Evolutionary conservation across 2,797 vertebrate genomes (phyloP), one percentile per base, ranked within the genome.

Genomic region (Ammospiza maritima): DNA sequence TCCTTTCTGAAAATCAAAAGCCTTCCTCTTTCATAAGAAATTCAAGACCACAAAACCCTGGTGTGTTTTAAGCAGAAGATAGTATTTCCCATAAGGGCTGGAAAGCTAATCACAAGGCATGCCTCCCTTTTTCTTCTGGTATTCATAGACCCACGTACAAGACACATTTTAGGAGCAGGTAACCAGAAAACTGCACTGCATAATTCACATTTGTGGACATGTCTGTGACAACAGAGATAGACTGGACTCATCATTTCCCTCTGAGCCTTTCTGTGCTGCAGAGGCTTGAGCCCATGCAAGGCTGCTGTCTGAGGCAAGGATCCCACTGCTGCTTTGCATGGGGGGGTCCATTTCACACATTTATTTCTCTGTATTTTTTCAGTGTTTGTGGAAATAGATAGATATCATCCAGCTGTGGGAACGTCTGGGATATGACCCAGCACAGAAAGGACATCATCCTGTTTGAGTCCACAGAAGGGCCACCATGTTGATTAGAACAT

Each of bases 231-330:
- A 6, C 0, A 11, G 26, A 58, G 21, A 25, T 13, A 62, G 47
- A 12, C 26, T 3, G 26, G n/a, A 32, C 29, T 67, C 0, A 0
- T 16, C 3, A 16, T 23, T 42, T 75, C 27, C 47, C n/a, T 61
- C 56, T 78, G 40, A 85, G 58, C 32, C 19, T 48, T 70, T 69
- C 22, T 48, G 26, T 30, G 7, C 6, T 74, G 21, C 60, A 32
- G 62, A 81, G 29, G 13, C 21, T 85, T 54, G 34, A 61, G 30
- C 16, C 34, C 22, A 5, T 8, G 6, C 40, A 27, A 61, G 19
- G 45, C 7, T 44, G 45, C 7, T 44, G 18, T n/a, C 42, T 34
- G 21, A 56, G 72, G 26, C 32, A 85, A 72, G 30, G n/a, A 82
- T 56, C 23, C 13, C 20, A 19, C 40, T 3, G 0, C 25, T 29